These are phyloP conservation scores for Styela plicata DNA, from an alignment of 23 tunicate genomes.

Conservation along the genomic window DNA sequence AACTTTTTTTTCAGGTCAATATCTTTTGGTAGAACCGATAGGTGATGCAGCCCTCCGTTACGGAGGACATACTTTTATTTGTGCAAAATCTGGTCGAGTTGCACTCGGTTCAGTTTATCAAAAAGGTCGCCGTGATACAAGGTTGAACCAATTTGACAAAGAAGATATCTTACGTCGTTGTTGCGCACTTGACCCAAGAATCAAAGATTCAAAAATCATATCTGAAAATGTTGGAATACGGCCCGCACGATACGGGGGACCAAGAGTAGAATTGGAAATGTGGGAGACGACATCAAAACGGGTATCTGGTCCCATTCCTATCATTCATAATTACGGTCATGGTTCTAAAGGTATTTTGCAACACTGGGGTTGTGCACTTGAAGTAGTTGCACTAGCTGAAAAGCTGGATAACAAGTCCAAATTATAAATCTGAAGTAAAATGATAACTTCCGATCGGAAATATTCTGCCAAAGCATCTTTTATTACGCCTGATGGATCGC, in stretches of 20 bases:
- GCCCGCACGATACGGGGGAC: constrained; percentile 67
- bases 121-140: constrained; percentile 39
- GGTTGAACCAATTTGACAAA: constrained; percentile 40
- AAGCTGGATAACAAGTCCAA: background rate
- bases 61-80: constrained; percentile 32
- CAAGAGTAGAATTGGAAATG: constrained; percentile 56
- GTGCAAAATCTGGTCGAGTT: constrained; percentile 41
- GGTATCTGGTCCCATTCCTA: constrained; percentile 13
- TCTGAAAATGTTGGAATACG: constrained; percentile 51
- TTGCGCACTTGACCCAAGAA: background rate
- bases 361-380: constrained; percentile 67
- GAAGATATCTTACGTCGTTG: constrained; percentile 38
- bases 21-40: constrained; percentile 23
- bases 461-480: background rate
- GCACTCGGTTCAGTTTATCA: constrained; percentile 54
- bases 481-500: background rate
- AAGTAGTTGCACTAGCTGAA: constrained; percentile 31
- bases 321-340: constrained; percentile 86
- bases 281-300: background rate
- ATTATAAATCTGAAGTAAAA: background rate
- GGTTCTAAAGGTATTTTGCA: constrained; percentile 61
- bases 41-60: background rate
- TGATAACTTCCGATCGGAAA: background rate
- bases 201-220: constrained; percentile 11
- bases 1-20: constrained; percentile 28